Conservation (phyloP, 2,113 vertebrate genomes). For the Dicerorhinus sumatrensis region DNA sequence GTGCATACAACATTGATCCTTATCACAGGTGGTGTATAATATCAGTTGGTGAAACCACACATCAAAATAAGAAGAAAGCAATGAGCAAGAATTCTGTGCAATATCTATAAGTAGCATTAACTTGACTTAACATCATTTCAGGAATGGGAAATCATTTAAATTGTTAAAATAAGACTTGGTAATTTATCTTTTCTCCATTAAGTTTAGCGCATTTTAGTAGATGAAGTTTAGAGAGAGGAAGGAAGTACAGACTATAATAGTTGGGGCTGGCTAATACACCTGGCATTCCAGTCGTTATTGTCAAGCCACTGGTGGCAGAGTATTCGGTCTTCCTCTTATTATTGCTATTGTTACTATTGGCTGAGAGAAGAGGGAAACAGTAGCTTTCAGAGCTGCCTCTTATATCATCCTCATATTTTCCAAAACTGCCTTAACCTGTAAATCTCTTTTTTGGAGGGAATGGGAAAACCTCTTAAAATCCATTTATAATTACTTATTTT, state of each 20-base stretch:
- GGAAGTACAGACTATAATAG: background rate
- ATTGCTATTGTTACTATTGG: background rate
- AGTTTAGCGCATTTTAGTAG: background rate
- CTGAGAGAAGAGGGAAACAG: background rate
- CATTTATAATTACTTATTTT: background rate
- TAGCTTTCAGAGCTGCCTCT: background rate
- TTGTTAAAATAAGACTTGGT: background rate
- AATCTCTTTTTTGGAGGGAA: background rate
- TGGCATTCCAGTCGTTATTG: background rate
- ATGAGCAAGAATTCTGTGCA: background rate
- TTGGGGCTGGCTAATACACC: background rate
- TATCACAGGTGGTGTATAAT: background rate
- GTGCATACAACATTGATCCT: background rate
- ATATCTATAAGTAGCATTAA: background rate
- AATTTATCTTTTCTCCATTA: background rate
- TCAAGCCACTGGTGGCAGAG: background rate
- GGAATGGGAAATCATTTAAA: conserved; percentile 25
- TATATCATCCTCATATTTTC: background rate
- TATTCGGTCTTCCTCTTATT: background rate
- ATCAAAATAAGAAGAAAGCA: background rate
- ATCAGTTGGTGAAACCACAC: background rate
- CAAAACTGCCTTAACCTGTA: background rate
- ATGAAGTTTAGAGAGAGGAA: background rate
- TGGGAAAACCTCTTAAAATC: background rate
- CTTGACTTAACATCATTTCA: background rate